Conservation (phyloP, 2,113 vertebrate species). For the Apteryx mantelli region DNA sequence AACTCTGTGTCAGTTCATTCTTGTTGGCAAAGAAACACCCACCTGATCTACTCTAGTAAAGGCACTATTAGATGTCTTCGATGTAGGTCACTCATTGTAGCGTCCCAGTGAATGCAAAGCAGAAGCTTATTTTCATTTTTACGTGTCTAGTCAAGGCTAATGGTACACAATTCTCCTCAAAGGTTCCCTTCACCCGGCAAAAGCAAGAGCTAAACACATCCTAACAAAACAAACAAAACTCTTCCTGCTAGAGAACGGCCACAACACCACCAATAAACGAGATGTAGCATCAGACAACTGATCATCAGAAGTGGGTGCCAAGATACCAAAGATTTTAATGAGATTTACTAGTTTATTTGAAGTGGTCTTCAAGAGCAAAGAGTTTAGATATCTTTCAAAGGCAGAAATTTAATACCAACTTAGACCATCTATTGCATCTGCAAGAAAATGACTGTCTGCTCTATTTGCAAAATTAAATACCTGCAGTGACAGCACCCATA, state of each 20-base stretch:
- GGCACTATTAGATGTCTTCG: background rate
- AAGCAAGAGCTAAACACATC: background rate
- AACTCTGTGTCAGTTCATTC: background rate
- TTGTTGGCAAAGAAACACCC: background rate
- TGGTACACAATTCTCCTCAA: background rate
- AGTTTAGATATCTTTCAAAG: background rate
- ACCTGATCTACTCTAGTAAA: background rate
- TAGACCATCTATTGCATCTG: background rate
- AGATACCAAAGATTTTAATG: background rate
- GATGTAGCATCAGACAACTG: background rate
- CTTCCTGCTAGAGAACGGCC: background rate
- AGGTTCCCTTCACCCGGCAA: background rate
- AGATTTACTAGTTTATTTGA: background rate
- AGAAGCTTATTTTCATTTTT: background rate
- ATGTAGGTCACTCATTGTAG: too few species aligned
- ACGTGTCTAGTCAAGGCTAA: background rate
- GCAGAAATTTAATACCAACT: background rate
- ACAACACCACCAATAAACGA: background rate
- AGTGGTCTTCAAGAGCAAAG: background rate
- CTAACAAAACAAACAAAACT: background rate
- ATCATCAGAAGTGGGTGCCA: accelerated
- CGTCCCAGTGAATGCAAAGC: background rate
- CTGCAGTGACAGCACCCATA: background rate
- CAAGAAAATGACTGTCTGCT: background rate
- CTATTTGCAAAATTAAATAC: background rate